Evolutionary conservation across 92 coral and sea anemone genomes (phyloP), one percentile per base, ranked within the genome.

Genomic region (Paragorgia papillata): DNA sequence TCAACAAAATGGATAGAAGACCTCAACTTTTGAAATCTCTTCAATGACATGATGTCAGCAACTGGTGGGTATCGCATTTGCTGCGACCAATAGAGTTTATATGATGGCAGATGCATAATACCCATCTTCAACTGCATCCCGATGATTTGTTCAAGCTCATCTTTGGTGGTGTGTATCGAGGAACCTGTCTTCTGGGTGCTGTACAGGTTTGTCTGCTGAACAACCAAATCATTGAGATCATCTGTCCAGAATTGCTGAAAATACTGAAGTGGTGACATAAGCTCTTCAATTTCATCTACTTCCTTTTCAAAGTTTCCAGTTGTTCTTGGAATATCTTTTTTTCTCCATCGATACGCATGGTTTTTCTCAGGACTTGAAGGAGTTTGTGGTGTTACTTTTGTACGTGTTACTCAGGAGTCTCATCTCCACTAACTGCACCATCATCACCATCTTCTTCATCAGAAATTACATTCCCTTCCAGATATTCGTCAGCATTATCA

Each of bases 121-220:
- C 73, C 66, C 74, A 77, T 77, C 71, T 49, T 63, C 29, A 77
- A 58, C n/a, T 62, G 74, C 82, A 57, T 13, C n/a, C 79, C 79
- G 0, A 74, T 56, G 12, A 56, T 56, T 14, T 19, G 46, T 33
- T 73, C 79, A 31, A 73, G 48, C 41, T 54, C 65, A 54, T 54
- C 59, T 30, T 54, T 44, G 66, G 48, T 71, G 33, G 71, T 46
- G 71, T 44, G 48, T 39, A 49, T 54, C 14, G 64, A 48, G 46
- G 63, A 51, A 7, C 83, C 75, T 41, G 54, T 79, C 17, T 69
- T 33, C 62, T 76, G 62, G 40, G 44, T 67, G 3, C 60, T 60
- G 41, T 76, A 61, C 20, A 76, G 15, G 76, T 37, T 37, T 37
- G 43, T 37, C 43, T 37, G 43, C 43, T 37, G 43, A 66, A n/a